Evolutionary conservation across 2,888 invertebrate species (phyloP).

Genomic region (Sylvicola fuscatus): DNA sequence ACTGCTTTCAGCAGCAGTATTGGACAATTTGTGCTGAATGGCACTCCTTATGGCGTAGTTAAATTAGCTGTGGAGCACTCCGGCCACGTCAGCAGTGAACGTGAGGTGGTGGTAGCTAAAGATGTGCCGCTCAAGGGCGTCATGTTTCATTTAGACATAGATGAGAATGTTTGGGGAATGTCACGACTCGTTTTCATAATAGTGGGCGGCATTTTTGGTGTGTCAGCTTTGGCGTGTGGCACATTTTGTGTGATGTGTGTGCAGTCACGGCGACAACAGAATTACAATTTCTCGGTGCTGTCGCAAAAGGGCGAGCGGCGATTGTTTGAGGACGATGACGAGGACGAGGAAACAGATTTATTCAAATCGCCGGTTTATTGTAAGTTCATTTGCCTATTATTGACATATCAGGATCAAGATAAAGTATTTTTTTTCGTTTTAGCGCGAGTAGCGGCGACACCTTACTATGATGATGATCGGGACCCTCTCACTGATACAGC

Average conservation of each 20-base stretch:
- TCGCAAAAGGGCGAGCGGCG: conserved; percentile 6
- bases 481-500: conserved; percentile 34
- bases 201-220: conserved; percentile 34
- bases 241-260: conserved; percentile 18
- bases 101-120: background rate
- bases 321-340: conserved; percentile 19
- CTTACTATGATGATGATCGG: conserved; percentile 54
- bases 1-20: conserved; percentile 18
- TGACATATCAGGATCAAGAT: background rate
- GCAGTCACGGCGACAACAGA: conserved; percentile 14
- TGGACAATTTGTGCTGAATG: conserved; percentile 16
- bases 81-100: conserved; percentile 34
- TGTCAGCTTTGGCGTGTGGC: conserved; percentile 15
- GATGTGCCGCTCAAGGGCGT: background rate
- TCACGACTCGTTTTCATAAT: conserved; percentile 58
- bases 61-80: conserved; percentile 32
- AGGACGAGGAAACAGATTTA: conserved; percentile 21
- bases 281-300: conserved; percentile 19
- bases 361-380: conserved; percentile 23
- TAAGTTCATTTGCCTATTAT: conserved; percentile 10
- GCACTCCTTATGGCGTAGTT: conserved; percentile 22
- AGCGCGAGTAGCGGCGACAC: conserved; percentile 14
- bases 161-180: conserved; percentile 50
- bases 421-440: background rate
- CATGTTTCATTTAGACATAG: conserved; percentile 42